Base-by-base conservation (phyloP, 2,888 invertebrate species). In the Petrophora chlorosata region DNA sequence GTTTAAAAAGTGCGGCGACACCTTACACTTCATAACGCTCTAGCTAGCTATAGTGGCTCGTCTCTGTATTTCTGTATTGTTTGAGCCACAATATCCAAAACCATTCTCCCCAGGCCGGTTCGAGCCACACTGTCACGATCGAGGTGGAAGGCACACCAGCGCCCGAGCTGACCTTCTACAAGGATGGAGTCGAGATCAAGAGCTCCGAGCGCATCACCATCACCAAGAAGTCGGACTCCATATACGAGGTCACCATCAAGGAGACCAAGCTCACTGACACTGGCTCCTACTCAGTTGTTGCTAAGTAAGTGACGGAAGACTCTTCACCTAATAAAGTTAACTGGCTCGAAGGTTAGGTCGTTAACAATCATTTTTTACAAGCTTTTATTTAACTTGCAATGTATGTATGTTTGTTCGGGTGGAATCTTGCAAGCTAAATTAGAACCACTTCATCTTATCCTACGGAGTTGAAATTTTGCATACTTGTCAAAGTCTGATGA, bases 221-320 rank as follows among this genome's bases (percentile, higher is more conserved):
- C 57, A 86, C 91, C 0, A 95, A 95, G 74, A 94, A 95, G 52
- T 90, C 91, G n/a, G 92, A 92, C 0, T 93, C 94, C 39, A 91
- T 92, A 15, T 94, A 95, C 72, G 92, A 92, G 46, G 89, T 97
- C 47, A 91, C 93, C 33, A 94, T 97, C 45, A 93, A 94, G 56
- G 92, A 94, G 34, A 92, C 95, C 26, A 92, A 92, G 66, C 90
- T 95, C 36, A 94, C 94, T 1, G 98, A 98, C 73, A 91, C 94
- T 8, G 98, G 98, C 2, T 95, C 96, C 0, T 98, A 97, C 79
- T 97, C 97, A 0, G 93, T 97, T 2, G 94, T 95, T 0, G 97
- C 96, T 0, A 93, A 94, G 88, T 88, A 33, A 79, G 86, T 75
- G n/a, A n/a, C n/a, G n/a, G n/a, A n/a, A n/a, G n/a, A n/a, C n/a